A percentile compares a stretch with the other conserved stretches of the same genome.
These are phyloP conservation scores for Craniophora ligustri DNA, from an alignment of 2,888 invertebrate species.

Conservation along the genomic window DNA sequence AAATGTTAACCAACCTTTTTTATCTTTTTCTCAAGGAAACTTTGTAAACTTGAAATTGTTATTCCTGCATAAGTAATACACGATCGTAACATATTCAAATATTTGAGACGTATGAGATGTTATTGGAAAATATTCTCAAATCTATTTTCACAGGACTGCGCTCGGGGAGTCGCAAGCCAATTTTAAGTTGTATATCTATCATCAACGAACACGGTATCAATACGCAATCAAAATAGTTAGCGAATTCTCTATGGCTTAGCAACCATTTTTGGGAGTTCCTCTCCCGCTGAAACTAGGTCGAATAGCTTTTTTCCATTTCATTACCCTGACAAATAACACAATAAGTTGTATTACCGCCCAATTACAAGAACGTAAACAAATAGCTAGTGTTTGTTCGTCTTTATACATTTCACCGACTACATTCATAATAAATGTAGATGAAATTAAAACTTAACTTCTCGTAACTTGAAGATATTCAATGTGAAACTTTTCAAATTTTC, in stretches of 20 bases:
- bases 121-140: slow-evolving; percentile 36
- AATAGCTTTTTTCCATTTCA: slow-evolving; percentile 17
- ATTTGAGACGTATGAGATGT: slow-evolving; percentile 19
- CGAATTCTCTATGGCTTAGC: slow-evolving; percentile 23
- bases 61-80: slow-evolving; percentile 38
- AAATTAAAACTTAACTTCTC: slow-evolving; percentile 59
- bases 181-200: slow-evolving; percentile 42
- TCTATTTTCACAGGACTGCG: slow-evolving; percentile 32
- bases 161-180: slow-evolving; percentile 42
- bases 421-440: slow-evolving; percentile 58
- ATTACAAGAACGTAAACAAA: slow-evolving; percentile 22
- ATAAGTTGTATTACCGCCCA: slow-evolving; percentile 10
- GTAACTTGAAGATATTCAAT: slow-evolving; percentile 52
- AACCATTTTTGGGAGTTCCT: slow-evolving; percentile 27
- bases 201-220: slow-evolving; percentile 30
- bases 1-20: slow-evolving; percentile 34
- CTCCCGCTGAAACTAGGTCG: slow-evolving; percentile 14
- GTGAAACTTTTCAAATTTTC: slow-evolving; percentile 67
- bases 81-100: slow-evolving; percentile 37
- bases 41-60: slow-evolving; percentile 19
- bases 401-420: slow-evolving; percentile 3
- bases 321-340: slow-evolving; percentile 7
- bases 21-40: slow-evolving; percentile 13
- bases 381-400: background rate
- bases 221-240: slow-evolving; percentile 39